Conservation (phyloP, 2,113 vertebrate species). For the Ardeotis arabs region DNA sequence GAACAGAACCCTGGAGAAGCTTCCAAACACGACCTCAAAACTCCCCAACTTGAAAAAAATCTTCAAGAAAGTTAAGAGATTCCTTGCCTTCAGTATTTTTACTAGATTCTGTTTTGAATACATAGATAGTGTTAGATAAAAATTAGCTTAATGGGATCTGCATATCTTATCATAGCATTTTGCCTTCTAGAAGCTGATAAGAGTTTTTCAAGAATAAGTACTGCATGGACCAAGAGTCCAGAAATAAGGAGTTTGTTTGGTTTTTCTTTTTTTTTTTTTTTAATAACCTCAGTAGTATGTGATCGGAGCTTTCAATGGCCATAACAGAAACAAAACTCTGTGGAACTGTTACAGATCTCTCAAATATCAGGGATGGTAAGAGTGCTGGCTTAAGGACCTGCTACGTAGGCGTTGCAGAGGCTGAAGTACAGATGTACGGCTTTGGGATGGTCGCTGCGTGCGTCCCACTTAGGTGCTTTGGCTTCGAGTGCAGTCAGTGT, state of each 20-base stretch:
- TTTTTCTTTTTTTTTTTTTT: not conserved
- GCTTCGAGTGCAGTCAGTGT: not conserved
- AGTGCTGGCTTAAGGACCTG: not conserved
- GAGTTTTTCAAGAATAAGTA: not conserved
- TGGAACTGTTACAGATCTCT: not conserved
- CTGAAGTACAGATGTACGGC: accelerated
- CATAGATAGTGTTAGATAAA: slow-evolving; percentile 42
- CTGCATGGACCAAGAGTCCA: not conserved
- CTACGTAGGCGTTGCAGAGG: accelerated
- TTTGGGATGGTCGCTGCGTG: accelerated
- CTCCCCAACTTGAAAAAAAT: not conserved
- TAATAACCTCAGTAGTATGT: not conserved
- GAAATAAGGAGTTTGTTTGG: not conserved
- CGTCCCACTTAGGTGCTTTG: not conserved
- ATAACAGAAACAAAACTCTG: not conserved
- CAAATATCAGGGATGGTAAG: not conserved
- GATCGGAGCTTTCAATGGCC: not conserved
- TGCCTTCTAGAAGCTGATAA: slow-evolving; percentile 14
- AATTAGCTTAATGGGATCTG: slow-evolving; percentile 49
- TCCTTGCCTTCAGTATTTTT: slow-evolving; percentile 57
- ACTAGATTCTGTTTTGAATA: slow-evolving; percentile 38
- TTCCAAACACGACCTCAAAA: not conserved
- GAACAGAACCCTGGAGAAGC: slow-evolving; percentile 48
- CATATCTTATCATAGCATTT: slow-evolving; percentile 47
- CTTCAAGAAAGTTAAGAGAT: not conserved